phyloP scores from a whole-genome alignment of 2,113 vertebrate genomes.

The Dinomys branickii region DNA sequence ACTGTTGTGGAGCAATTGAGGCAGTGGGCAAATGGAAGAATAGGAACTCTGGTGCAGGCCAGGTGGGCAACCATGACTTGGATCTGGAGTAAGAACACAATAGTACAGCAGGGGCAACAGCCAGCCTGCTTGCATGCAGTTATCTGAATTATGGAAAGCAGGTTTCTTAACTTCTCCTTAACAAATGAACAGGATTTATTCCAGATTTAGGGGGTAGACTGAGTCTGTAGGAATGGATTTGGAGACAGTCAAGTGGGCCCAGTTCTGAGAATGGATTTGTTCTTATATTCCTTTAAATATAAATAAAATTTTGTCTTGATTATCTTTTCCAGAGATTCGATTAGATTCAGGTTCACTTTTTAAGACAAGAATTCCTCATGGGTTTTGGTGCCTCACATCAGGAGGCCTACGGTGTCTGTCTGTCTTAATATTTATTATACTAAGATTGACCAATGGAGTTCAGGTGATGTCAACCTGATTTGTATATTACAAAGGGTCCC shows the following conservation, averaged over 20 bases:
- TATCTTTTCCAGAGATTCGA: constrained; percentile 6
- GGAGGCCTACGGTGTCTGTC: background rate
- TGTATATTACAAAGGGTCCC: constrained; percentile 17
- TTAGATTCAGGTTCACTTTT: background rate
- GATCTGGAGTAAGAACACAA: background rate
- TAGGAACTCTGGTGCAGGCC: background rate
- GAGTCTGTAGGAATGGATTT: background rate
- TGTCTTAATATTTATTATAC: constrained; percentile 33
- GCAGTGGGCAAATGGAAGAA: background rate
- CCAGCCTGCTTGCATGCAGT: background rate
- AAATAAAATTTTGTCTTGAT: constrained; percentile 38
- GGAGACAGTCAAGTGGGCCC: background rate
- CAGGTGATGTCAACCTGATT: constrained; percentile 8
- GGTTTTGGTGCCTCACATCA: background rate
- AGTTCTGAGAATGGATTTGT: constrained; percentile 29
- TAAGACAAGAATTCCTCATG: constrained; percentile 29
- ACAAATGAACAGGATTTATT: constrained; percentile 15
- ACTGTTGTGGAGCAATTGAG: background rate
- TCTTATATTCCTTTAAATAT: constrained; percentile 41
- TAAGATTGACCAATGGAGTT: background rate
- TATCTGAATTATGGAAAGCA: constrained; percentile 8
- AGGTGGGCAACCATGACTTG: background rate
- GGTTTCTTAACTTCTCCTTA: constrained; percentile 29
- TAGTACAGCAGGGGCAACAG: background rate
- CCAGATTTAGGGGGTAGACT: background rate